These are phyloP conservation scores for Synergus itoensis DNA, from an alignment of 2,888 invertebrate species.

Conservation along the genomic window DNA sequence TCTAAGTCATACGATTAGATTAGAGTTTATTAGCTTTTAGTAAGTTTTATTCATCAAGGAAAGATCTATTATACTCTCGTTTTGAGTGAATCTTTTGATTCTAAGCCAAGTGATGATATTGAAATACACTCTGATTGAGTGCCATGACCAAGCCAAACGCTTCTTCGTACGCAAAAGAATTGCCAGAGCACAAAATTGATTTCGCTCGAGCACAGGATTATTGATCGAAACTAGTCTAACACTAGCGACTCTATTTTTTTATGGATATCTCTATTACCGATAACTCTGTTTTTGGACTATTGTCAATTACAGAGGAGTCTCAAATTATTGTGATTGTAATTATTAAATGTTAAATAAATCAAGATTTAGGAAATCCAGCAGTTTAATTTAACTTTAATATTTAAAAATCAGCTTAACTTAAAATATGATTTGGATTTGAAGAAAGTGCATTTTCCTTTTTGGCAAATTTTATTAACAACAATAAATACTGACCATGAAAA, in stretches of 20 bases:
- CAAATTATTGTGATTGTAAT: conserved; percentile 60
- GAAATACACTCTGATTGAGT: conserved; percentile 45
- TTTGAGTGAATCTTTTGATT: conserved; percentile 28
- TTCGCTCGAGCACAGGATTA: conserved; percentile 6
- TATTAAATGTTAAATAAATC: conserved; percentile 64
- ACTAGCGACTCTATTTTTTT: conserved; percentile 62
- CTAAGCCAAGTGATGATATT: conserved; percentile 44
- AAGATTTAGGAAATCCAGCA: conserved; percentile 56
- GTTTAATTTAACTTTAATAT: conserved; percentile 11
- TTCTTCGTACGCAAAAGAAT: conserved; percentile 23
- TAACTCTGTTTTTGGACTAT: conserved; percentile 64
- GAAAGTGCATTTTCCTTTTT: conserved; percentile 58
- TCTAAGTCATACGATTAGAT: conserved; percentile 26
- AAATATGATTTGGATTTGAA: conserved; percentile 37
- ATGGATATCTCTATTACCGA: conserved; percentile 53
- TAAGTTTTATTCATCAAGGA: conserved; percentile 14
- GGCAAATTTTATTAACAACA: conserved; percentile 73
- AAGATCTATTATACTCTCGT: conserved; percentile 2
- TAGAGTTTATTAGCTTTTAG: conserved; percentile 9
- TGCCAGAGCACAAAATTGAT: conserved; percentile 24
- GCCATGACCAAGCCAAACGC: conserved; percentile 44
- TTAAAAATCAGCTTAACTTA: neutral
- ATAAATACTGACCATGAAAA: conserved; percentile 72
- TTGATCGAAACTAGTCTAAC: conserved; percentile 59
- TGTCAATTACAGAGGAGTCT: conserved; percentile 65